Percentiles rank a stretch among this genome's conserved stretches.
These are phyloP conservation scores for Mesocentrotus franciscanus DNA, from an alignment of 53 echinoderm and acorn worm genomes.

Conservation along the genomic window DNA sequence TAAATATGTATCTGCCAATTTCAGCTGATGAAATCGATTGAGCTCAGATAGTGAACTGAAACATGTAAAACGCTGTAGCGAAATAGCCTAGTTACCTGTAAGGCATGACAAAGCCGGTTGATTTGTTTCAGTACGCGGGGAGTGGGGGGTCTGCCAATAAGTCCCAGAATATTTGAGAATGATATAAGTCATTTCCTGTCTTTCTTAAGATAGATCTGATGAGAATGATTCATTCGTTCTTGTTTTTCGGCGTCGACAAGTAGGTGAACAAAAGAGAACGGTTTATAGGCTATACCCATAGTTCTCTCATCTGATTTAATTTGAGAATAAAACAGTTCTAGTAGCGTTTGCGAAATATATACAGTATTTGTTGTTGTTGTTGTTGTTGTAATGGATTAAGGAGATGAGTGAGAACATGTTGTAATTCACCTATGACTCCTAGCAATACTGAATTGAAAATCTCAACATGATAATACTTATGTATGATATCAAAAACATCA, in stretches of 20 bases:
- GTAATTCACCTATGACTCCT: not conserved
- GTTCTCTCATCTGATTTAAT: not conserved
- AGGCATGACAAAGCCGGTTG: not conserved
- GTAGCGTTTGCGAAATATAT: not conserved
- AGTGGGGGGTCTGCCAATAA: not conserved
- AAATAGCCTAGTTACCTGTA: not conserved
- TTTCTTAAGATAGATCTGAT: slow-evolving; percentile 2
- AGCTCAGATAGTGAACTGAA: not conserved
- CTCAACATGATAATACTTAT: too few relatives aligned
- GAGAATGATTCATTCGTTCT: not conserved
- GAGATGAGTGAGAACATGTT: not conserved
- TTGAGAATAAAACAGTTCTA: not conserved
- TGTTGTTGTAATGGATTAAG: not conserved
- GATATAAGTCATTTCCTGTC: slow-evolving; percentile 37
- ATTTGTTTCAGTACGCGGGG: not conserved
- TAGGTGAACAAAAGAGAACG: not conserved
- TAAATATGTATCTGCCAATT: too few relatives aligned
- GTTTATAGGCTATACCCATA: not conserved
- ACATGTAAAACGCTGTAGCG: not conserved
- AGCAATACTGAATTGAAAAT: not conserved
- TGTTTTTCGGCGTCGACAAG: not conserved
- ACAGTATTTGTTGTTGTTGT: not conserved
- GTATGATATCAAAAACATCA: too few relatives aligned
- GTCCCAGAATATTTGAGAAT: not conserved
- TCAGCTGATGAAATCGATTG: too few relatives aligned